Percentiles rank a stretch among this genome's conserved stretches.
phyloP scores from a whole-genome alignment of 92 coral and sea anemone genomes.

The Isaurus tuberculatus region DNA sequence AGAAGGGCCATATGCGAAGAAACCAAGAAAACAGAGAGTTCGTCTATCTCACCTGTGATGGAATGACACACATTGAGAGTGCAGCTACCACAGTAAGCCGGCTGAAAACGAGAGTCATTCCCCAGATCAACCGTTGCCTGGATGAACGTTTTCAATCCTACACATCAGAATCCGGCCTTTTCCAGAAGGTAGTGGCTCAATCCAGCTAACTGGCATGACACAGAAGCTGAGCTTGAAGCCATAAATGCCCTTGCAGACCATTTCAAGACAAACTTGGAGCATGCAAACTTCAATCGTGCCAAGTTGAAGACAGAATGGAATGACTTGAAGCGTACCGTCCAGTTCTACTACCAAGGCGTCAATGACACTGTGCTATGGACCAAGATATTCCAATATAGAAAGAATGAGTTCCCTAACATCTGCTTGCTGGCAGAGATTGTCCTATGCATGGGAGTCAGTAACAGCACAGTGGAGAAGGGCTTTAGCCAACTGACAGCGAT shows the following conservation, averaged over 20 bases:
- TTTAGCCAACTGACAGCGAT: slow-evolving; percentile 44
- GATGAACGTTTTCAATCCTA: slow-evolving; percentile 42
- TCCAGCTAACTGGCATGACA: slow-evolving; percentile 51
- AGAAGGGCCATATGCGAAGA: slow-evolving; percentile 46
- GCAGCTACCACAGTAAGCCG: background rate
- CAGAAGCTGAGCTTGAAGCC: slow-evolving; percentile 32
- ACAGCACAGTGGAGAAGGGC: slow-evolving; percentile 46
- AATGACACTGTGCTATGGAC: slow-evolving; percentile 36
- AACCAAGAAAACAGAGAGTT: slow-evolving; percentile 45
- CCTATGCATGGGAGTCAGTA: slow-evolving; percentile 34
- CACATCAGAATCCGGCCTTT: slow-evolving; percentile 26
- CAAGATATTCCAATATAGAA: slow-evolving; percentile 40
- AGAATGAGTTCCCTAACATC: slow-evolving; percentile 46
- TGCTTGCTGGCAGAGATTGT: slow-evolving; percentile 42
- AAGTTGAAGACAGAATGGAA: slow-evolving; percentile 47
- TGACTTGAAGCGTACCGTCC: slow-evolving; percentile 34
- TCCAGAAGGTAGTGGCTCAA: slow-evolving; percentile 48
- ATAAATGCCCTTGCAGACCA: slow-evolving; percentile 33
- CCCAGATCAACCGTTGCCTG: slow-evolving; percentile 41
- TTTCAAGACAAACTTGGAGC: slow-evolving; percentile 36
- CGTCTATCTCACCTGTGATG: slow-evolving; percentile 21
- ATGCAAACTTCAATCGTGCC: slow-evolving; percentile 37
- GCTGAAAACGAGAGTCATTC: slow-evolving; percentile 53
- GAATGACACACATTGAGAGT: slow-evolving; percentile 33
- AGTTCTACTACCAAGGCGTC: slow-evolving; percentile 29